Percentiles rank a stretch among this genome's conserved stretches.
Evolutionary conservation across 2,888 invertebrate genomes (phyloP).

Genomic region (Uropetala carovei): DNA sequence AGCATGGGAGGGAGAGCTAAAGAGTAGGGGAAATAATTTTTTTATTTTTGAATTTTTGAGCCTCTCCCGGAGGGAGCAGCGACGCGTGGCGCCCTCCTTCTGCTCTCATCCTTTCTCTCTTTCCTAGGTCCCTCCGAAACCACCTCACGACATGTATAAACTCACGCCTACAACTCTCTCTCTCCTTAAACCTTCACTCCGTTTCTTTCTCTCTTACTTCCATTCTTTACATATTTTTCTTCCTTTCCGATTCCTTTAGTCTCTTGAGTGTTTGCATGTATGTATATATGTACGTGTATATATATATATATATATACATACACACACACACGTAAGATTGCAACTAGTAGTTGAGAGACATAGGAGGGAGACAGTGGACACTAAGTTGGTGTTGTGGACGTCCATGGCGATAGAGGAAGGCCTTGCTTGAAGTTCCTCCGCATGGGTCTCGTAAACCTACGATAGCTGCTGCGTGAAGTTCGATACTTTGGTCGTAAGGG

Average conservation of each 20-base stretch:
- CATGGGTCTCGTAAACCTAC: conserved; percentile 92
- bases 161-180: background rate
- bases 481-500: conserved; percentile 76
- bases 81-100: conserved; percentile 35
- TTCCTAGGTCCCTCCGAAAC: background rate
- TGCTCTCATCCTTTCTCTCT: background rate
- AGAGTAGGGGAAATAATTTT: background rate
- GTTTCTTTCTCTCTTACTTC: too few relatives aligned
- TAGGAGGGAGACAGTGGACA: too few relatives aligned
- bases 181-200: background rate
- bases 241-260: too few relatives aligned
- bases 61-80: conserved; percentile 4
- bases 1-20: background rate
- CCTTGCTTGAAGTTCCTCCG: conserved; percentile 90
- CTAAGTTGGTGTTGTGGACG: too few relatives aligned
- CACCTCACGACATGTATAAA: background rate
- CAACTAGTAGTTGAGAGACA: too few relatives aligned
- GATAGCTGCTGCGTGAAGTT: conserved; percentile 94
- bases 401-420: too few relatives aligned
- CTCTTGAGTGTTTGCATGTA: too few relatives aligned
- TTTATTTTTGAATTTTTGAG: background rate
- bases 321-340: too few relatives aligned
- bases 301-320: too few relatives aligned
- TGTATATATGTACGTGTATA: too few relatives aligned
- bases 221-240: too few relatives aligned